Percentiles rank a stretch among this genome's conserved stretches.
These are phyloP conservation scores for Elaphurus davidianus DNA, from an alignment of 2,113 vertebrate species.

Conservation along the genomic window DNA sequence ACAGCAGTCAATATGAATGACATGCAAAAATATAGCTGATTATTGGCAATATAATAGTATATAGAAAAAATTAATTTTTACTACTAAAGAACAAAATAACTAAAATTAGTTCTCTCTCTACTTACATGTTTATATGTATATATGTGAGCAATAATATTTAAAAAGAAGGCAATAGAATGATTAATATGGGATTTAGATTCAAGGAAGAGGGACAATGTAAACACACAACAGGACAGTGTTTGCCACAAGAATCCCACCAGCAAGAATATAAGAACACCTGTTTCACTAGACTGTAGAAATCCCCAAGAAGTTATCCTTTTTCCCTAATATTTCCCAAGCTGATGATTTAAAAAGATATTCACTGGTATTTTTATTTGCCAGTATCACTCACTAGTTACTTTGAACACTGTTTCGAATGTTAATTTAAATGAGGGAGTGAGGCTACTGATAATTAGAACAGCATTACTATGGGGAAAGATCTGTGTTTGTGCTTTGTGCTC, in stretches of 20 bases:
- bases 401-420: neutral
- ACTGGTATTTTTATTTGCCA: neutral
- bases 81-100: neutral
- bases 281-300: neutral
- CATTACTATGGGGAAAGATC: neutral
- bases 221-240: neutral
- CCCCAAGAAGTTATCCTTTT: neutral
- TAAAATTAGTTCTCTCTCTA: neutral
- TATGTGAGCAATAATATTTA: neutral
- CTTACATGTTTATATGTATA: neutral
- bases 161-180: neutral
- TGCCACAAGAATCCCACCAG: neutral
- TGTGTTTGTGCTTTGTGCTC: neutral
- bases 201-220: neutral
- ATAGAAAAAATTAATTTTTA: neutral
- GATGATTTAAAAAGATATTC: neutral
- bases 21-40: neutral
- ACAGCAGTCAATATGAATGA: neutral
- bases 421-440: neutral
- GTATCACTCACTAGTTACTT: neutral
- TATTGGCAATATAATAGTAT: neutral
- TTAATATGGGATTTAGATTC: neutral
- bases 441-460: neutral
- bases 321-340: neutral
- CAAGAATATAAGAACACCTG: neutral